phyloP scores from a whole-genome alignment of 2,113 vertebrate species.

The Leptosomus discolor region DNA sequence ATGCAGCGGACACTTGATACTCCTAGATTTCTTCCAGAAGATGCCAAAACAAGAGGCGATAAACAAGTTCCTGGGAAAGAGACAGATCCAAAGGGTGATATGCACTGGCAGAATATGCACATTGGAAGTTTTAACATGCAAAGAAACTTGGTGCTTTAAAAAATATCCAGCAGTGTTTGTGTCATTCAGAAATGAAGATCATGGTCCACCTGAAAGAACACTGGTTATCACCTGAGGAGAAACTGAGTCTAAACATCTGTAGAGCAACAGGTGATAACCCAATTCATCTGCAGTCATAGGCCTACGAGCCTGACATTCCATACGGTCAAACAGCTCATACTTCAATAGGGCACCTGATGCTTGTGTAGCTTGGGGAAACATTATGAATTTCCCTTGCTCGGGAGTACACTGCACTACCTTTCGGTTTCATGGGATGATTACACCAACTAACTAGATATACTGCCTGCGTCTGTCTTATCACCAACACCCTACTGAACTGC shows the following conservation, averaged over 20 bases:
- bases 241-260: background rate
- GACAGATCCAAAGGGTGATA: background rate
- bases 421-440: background rate
- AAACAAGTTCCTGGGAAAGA: background rate
- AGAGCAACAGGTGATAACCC: background rate
- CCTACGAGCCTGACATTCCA: background rate
- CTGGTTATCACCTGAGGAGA: background rate
- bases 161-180: background rate
- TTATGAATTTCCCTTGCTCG: background rate
- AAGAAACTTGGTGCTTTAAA: background rate
- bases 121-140: background rate
- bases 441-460: background rate
- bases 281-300: background rate
- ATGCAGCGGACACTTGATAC: background rate
- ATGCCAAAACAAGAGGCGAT: background rate
- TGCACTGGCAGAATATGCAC: background rate
- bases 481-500: no score
- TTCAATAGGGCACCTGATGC: background rate
- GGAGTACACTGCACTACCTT: background rate
- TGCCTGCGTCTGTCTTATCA: background rate
- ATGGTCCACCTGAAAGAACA: background rate
- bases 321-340: background rate
- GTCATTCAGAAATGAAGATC: background rate
- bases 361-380: background rate
- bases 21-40: background rate